Evolutionary conservation across 2,797 vertebrate species (phyloP).

Genomic region (Coreius guichenoti): DNA sequence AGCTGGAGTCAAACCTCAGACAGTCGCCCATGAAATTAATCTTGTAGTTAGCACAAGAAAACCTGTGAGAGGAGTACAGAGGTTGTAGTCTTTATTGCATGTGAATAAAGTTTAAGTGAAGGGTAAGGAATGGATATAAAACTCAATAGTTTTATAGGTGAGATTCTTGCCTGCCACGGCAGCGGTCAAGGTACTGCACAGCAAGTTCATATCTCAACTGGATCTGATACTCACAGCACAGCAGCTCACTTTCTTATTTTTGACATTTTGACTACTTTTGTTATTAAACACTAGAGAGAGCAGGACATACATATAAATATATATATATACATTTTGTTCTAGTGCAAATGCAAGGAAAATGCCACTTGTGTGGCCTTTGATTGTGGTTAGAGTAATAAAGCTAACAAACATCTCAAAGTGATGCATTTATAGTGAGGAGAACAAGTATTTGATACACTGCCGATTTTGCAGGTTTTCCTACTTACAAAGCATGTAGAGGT

Average conservation of each 20-base stretch:
- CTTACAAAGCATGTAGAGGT: too few relatives aligned
- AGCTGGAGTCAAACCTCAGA: constrained; percentile 7
- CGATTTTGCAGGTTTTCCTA: too few relatives aligned
- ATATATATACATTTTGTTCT: too few relatives aligned
- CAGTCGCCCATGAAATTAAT: not conserved
- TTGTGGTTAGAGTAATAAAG: too few relatives aligned
- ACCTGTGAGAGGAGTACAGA: not conserved
- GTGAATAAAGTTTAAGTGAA: constrained; percentile 45
- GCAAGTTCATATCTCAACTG: not conserved
- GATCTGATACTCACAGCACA: constrained; percentile 4
- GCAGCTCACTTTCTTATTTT: not conserved
- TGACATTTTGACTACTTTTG: not conserved
- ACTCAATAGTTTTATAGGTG: not conserved
- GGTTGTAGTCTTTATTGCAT: constrained; percentile 1
- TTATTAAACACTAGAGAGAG: too few relatives aligned
- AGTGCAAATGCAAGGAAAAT: too few relatives aligned
- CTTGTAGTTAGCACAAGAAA: not conserved
- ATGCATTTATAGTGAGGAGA: too few relatives aligned
- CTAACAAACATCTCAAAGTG: too few relatives aligned
- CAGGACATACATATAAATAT: too few relatives aligned
- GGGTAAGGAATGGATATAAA: constrained; percentile 6
- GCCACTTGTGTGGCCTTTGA: too few relatives aligned
- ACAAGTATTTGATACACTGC: too few relatives aligned
- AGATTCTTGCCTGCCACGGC: not conserved
- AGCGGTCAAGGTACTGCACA: not conserved